These are phyloP conservation scores for Gymnobelideus leadbeateri DNA, from an alignment of 2,113 vertebrate species.

Conservation along the genomic window DNA sequence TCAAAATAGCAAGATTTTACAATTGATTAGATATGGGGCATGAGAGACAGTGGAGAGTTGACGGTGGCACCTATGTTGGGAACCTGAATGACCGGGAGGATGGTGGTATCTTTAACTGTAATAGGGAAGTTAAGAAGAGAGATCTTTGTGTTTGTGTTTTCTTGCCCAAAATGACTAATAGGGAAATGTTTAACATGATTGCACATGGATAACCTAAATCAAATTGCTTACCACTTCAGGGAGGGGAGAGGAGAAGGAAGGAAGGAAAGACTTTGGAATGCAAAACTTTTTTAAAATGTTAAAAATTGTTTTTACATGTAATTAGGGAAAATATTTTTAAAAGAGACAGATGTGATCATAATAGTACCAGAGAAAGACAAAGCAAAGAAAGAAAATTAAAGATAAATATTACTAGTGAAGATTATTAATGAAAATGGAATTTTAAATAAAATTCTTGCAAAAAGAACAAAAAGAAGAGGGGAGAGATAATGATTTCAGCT, in stretches of 20 bases:
- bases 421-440: neutral
- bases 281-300: neutral
- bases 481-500: neutral
- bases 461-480: neutral
- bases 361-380: neutral
- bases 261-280: neutral
- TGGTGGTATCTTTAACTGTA: neutral
- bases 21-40: neutral
- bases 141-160: neutral
- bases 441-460: neutral
- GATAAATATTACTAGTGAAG: neutral
- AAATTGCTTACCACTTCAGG: neutral
- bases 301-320: neutral
- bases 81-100: neutral
- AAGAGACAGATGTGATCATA: too few relatives aligned
- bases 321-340: neutral
- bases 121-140: neutral
- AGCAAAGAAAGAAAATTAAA: neutral
- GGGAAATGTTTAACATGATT: neutral
- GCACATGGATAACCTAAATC: neutral
- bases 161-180: neutral
- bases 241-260: too few relatives aligned
- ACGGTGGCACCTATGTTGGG: neutral
- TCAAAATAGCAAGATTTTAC: neutral
- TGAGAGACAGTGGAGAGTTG: neutral